A percentile compares a stretch with the other conserved stretches of the same genome.
Conservation (phyloP, 1,140 invertebrate genomes). For the Berghia stephanieae region DNA sequence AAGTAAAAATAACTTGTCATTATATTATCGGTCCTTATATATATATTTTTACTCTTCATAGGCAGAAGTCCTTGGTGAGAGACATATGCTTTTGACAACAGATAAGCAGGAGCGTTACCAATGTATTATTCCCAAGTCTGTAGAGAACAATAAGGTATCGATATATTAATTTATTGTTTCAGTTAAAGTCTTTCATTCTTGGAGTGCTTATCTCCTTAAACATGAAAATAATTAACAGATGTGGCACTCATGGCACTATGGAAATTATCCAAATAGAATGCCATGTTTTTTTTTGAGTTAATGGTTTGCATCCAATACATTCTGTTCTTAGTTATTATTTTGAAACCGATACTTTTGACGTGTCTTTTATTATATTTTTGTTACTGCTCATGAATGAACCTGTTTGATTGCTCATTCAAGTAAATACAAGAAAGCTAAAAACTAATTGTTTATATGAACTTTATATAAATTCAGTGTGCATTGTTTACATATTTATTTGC, state of each 20-base stretch:
- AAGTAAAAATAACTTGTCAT: background rate
- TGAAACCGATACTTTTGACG: background rate
- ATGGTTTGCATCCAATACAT: background rate
- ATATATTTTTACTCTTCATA: conserved; percentile 21
- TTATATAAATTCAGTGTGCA: too few species aligned
- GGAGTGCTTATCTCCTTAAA: conserved; percentile 14
- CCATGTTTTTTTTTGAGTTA: conserved; percentile 2
- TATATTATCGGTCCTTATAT: background rate
- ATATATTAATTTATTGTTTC: conserved; percentile 1
- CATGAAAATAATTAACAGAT: background rate
- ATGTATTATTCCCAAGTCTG: conserved; percentile 79
- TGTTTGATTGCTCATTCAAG: background rate
- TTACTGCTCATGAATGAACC: background rate
- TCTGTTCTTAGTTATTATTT: conserved; percentile 17
- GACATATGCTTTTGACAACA: conserved; percentile 66
- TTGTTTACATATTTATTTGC: too few species aligned
- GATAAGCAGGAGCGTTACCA: conserved; percentile 70
- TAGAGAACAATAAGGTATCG: conserved; percentile 27
- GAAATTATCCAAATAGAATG: background rate
- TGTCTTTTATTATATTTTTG: background rate
- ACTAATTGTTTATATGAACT: too few species aligned
- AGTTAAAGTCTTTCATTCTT: conserved; percentile 33
- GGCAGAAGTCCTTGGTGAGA: conserved; percentile 29
- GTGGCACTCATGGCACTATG: background rate
- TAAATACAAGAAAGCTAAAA: too few species aligned